Base-by-base conservation (phyloP, 1,140 invertebrate species). In the Contarinia nasturtii region DNA sequence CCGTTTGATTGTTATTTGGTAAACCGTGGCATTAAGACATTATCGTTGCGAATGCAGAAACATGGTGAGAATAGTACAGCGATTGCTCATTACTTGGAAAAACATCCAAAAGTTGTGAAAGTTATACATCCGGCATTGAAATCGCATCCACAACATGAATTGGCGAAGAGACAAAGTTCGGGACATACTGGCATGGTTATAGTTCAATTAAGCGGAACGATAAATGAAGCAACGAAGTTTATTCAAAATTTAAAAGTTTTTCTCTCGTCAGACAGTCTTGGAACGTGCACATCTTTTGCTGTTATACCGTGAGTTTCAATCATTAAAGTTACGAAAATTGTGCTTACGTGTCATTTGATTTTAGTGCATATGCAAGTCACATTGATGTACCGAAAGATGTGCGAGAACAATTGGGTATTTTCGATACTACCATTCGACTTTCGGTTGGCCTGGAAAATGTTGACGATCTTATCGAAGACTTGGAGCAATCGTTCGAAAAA, bases 371-470 rank as follows among this genome's bases (percentile, higher is more conserved):
- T 48, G 84, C 85, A 81, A 84, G 80, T 5, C 82, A 85, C 54
- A 75, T 79, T 12, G 82, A 79, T 0, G 70, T 85, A 5, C 77
- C 81, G 5, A 66, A 66, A 50, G 76, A 79, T 11, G 72, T 80
- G 47, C 66, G 87, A 55, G 66, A 56, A n/a, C 56, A 70, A 47
- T 68, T 95, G 2, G 85, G 86, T 14, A 91, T 95, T 45, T 77
- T 74, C 0, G 83, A 93, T 57, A 77, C 77, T 42, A 67, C 95
- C 2, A 77, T 96, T 48, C 71, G 92, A 50, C 61, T 96, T 5
- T 94, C 89, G 1, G 78, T 95, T 27, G 90, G 92, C n/a, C 64
- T 94, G 11, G 91, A 96, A 70, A 76, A 83, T 52, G 67, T 73
- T 11, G 69, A 80, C 42, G 90, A 95, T 70, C 67, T 96, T 3